Evolutionary conservation across 2,888 invertebrate species (phyloP).

Genomic region (Dermolepida albohirtum): DNA sequence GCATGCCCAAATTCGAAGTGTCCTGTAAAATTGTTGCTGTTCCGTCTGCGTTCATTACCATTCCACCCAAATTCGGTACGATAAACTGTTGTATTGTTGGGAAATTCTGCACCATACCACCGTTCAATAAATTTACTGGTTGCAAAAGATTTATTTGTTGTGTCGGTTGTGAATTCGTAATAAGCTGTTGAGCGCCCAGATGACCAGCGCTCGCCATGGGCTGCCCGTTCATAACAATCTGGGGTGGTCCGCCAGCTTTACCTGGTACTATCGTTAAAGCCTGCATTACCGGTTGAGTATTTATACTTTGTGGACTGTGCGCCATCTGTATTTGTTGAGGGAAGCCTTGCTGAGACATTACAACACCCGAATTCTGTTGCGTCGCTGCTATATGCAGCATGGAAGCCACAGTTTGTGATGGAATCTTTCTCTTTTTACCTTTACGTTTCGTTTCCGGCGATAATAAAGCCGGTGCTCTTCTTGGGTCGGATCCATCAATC

Average conservation of each 20-base stretch:
- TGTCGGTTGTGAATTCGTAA: constrained; percentile 67
- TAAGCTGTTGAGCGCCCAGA: constrained; percentile 76
- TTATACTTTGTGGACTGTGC: constrained; percentile 74
- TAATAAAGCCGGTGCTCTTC: constrained; percentile 65
- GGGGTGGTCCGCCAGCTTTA: constrained; percentile 78
- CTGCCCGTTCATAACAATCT: constrained; percentile 83
- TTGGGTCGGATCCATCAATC: constrained; percentile 70
- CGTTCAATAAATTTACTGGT: constrained; percentile 84
- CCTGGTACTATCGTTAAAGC: constrained; percentile 82
- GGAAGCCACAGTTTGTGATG: constrained; percentile 76
- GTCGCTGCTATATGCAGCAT: constrained; percentile 75
- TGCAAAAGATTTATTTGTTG: constrained; percentile 81
- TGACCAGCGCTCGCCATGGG: constrained; percentile 68
- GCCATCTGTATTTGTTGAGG: constrained; percentile 81
- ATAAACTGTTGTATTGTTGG: constrained; percentile 86
- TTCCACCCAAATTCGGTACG: constrained; percentile 81
- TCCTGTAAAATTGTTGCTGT: constrained; percentile 80
- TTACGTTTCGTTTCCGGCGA: constrained; percentile 75
- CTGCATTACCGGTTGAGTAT: constrained; percentile 78
- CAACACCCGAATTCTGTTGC: constrained; percentile 73
- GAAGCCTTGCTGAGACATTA: constrained; percentile 71
- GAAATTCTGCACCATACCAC: constrained; percentile 79
- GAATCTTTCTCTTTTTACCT: constrained; percentile 79
- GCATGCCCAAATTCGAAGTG: constrained; percentile 77
- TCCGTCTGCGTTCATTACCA: constrained; percentile 84